Evolutionary conservation across 2,888 invertebrate genomes (phyloP).

Genomic region (Nemapogon koenigi): DNA sequence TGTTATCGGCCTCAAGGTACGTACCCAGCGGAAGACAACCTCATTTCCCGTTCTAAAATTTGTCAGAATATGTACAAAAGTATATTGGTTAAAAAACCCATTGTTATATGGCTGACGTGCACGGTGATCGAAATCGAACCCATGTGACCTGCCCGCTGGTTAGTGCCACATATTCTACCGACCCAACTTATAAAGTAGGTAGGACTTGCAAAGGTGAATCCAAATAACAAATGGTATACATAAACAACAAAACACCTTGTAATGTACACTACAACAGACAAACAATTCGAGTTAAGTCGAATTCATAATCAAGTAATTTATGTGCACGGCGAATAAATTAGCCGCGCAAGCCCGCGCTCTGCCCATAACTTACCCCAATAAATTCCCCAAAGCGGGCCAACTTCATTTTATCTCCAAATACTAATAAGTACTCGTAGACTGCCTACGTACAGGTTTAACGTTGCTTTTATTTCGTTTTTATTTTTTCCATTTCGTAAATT

Average conservation of each 20-base stretch:
- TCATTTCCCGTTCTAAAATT: too few relatives aligned
- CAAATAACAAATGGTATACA: too few relatives aligned
- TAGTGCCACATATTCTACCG: too few relatives aligned
- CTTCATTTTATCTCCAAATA: slow-evolving; percentile 64
- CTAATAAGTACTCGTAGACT: slow-evolving; percentile 54
- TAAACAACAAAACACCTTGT: not conserved
- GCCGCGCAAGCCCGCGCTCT: slow-evolving; percentile 58
- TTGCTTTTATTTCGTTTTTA: slow-evolving; percentile 40
- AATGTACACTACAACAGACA: slow-evolving; percentile 53
- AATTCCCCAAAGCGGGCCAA: slow-evolving; percentile 63
- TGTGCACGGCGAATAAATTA: slow-evolving; percentile 66
- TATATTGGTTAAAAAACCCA: too few relatives aligned
- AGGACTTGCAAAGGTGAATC: too few relatives aligned
- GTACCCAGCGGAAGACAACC: too few relatives aligned
- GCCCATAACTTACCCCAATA: slow-evolving; percentile 64
- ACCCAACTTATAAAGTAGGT: too few relatives aligned
- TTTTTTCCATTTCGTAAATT: slow-evolving; percentile 35
- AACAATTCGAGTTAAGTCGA: slow-evolving; percentile 60
- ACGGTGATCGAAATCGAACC: too few relatives aligned
- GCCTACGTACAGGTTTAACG: slow-evolving; percentile 39
- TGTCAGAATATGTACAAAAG: too few relatives aligned
- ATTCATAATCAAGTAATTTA: slow-evolving; percentile 67
- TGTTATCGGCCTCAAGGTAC: too few relatives aligned
- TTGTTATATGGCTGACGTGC: too few relatives aligned
- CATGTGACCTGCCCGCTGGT: too few relatives aligned